phyloP scores from a whole-genome alignment of 2,113 vertebrate species.

The Rhinopomastus cyanomelas region DNA sequence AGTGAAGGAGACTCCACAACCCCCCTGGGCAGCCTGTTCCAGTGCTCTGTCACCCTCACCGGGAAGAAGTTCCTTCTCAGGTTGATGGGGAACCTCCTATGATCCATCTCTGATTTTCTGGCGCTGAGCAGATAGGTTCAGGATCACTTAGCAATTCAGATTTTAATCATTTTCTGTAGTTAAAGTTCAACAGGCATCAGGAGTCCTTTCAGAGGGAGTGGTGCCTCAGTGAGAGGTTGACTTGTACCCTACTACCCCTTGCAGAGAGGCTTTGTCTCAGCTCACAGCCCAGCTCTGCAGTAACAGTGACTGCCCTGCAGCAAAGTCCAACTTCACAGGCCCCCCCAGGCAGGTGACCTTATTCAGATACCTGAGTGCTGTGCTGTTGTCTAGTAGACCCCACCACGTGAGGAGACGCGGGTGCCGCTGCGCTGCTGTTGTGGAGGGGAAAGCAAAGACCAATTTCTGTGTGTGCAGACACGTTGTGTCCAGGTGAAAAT shows the following conservation, averaged over 20 bases:
- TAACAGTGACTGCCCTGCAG: not conserved
- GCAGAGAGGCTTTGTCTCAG: not conserved
- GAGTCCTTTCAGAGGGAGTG: not conserved
- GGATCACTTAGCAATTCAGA: not conserved
- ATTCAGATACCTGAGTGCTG: not conserved
- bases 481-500: not conserved
- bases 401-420: fast-evolving
- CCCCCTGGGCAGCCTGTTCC: no score
- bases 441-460: no score
- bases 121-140: not conserved
- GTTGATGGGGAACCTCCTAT: no score
- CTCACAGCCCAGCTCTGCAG: not conserved
- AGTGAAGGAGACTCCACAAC: no score
- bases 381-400: fast-evolving
- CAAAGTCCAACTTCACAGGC: not conserved
- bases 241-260: fast-evolving
- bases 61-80: no score
- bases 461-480: not conserved
- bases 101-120: not conserved
- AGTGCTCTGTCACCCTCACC: no score
- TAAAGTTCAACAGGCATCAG: not conserved
- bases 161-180: not conserved
- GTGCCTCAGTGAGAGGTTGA: not conserved
- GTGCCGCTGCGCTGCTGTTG: not conserved
- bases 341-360: not conserved